phyloP scores from a whole-genome alignment of 2,888 invertebrate species.

The Macaria liturata region DNA sequence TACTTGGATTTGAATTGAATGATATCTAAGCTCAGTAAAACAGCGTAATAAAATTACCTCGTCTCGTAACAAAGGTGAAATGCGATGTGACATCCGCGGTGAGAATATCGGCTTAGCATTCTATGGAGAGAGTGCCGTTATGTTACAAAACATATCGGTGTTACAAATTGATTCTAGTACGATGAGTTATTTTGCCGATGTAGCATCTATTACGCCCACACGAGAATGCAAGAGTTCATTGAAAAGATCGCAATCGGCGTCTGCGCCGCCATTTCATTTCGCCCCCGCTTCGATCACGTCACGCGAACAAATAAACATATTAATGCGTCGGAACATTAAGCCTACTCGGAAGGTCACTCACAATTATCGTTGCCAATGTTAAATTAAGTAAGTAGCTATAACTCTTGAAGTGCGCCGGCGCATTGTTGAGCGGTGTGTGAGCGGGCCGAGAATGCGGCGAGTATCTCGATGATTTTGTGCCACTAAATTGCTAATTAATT shows the following conservation, averaged over 20 bases:
- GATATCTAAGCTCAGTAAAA: too few species aligned
- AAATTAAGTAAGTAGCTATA: slow-evolving; percentile 3
- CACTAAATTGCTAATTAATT: too few species aligned
- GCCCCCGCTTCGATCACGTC: slow-evolving; percentile 71
- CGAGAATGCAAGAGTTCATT: slow-evolving; percentile 57
- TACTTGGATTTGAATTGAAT: slow-evolving; percentile 1
- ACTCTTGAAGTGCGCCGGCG: neutral
- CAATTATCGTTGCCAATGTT: slow-evolving; percentile 13
- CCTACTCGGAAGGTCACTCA: slow-evolving; percentile 22
- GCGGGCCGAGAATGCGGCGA: neutral
- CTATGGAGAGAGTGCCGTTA: slow-evolving; percentile 27
- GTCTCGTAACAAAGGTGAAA: too few species aligned
- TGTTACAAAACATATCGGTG: slow-evolving; percentile 22
- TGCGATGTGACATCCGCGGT: too few species aligned
- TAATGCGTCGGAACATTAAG: slow-evolving; percentile 13
- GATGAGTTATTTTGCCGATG: slow-evolving; percentile 29
- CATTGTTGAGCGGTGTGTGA: slow-evolving; percentile 4
- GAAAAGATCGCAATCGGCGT: slow-evolving; percentile 60
- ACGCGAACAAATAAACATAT: slow-evolving; percentile 44
- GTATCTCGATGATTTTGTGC: neutral
- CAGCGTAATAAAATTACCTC: too few species aligned
- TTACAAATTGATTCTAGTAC: slow-evolving; percentile 29
- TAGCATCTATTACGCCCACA: slow-evolving; percentile 47
- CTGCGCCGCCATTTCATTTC: slow-evolving; percentile 63
- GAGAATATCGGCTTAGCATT: neutral